phyloP scores from a whole-genome alignment of 2,888 invertebrate genomes.

The Lasioglossum pauxillum region DNA sequence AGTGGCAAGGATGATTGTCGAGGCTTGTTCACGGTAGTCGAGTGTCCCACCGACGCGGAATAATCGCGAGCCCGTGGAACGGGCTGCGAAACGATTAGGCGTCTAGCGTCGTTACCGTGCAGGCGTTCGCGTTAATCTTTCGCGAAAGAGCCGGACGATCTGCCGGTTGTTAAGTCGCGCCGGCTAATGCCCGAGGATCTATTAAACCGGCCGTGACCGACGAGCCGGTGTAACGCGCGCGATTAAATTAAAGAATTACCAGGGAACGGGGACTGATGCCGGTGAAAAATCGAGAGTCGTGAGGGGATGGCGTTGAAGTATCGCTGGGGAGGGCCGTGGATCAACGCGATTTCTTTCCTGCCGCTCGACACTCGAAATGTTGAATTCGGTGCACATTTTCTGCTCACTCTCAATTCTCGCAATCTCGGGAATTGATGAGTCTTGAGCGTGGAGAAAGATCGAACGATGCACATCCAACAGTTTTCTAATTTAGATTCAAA shows the following conservation, averaged over 20 bases:
- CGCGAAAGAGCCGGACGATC: conserved; percentile 50
- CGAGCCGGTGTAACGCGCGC: conserved; percentile 42
- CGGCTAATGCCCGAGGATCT: conserved; percentile 61
- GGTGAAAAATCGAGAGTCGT: conserved; percentile 48
- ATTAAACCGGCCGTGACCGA: conserved; percentile 59
- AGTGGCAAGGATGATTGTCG: conserved; percentile 14
- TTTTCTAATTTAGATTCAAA: too few species aligned
- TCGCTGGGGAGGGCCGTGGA: not conserved
- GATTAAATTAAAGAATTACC: conserved; percentile 60
- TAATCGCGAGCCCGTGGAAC: conserved; percentile 41
- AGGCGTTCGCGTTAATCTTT: conserved; percentile 61
- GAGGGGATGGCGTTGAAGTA: conserved; percentile 50
- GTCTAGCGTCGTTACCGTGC: conserved; percentile 49
- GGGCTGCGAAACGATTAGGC: conserved; percentile 58
- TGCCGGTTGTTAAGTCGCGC: conserved; percentile 41
- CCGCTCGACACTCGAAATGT: not conserved
- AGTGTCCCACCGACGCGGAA: conserved; percentile 47
- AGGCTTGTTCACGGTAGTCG: conserved; percentile 55
- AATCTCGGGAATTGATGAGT: not conserved
- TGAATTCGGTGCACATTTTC: not conserved
- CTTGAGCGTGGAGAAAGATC: not conserved
- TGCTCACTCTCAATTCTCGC: too few species aligned
- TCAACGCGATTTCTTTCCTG: not conserved
- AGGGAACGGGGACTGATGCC: conserved; percentile 41
- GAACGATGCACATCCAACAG: too few species aligned